These are phyloP conservation scores for Drosophila aldrichi DNA, from an alignment of 2,888 invertebrate genomes.

Conservation along the genomic window DNA sequence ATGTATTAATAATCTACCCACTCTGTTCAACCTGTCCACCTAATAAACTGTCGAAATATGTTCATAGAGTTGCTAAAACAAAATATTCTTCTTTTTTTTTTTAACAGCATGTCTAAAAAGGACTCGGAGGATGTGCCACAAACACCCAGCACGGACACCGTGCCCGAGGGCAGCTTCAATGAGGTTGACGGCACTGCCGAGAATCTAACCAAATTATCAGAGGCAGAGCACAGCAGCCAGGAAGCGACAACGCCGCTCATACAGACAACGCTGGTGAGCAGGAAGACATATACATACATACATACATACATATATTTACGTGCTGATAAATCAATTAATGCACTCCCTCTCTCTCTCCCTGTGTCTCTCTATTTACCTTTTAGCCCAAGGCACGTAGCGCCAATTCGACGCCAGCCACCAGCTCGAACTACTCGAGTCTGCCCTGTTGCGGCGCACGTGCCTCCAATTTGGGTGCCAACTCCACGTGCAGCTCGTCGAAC, in stretches of 20 bases:
- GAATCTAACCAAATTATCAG: slow-evolving; percentile 71
- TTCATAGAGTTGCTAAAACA: neutral
- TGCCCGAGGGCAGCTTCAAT: slow-evolving; percentile 78
- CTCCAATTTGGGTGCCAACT: slow-evolving; percentile 51
- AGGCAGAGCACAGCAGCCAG: slow-evolving; percentile 64
- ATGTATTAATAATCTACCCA: neutral
- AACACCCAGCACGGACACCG: slow-evolving; percentile 76
- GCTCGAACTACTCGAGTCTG: slow-evolving; percentile 85
- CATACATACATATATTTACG: neutral
- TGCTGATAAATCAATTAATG: slow-evolving; percentile 62
- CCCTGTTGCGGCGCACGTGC: slow-evolving; percentile 83
- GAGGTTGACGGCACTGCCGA: slow-evolving; percentile 74
- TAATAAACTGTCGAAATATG: neutral
- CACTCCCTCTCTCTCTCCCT: neutral
- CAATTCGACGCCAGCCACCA: slow-evolving; percentile 75
- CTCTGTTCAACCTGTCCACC: neutral
- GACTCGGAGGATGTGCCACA: slow-evolving; percentile 82
- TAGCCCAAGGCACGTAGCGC: slow-evolving; percentile 84
- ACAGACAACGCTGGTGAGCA: slow-evolving; percentile 91
- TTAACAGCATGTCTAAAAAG: slow-evolving; percentile 77
- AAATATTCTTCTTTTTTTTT: neutral
- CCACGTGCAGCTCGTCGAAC: slow-evolving; percentile 53
- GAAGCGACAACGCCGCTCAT: slow-evolving; percentile 67
- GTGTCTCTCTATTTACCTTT: neutral
- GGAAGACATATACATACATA: neutral